A percentile compares a stretch with the other conserved stretches of the same genome.
Conservation (phyloP, 2,888 invertebrate species). For the Heliconius ethilla region DNA sequence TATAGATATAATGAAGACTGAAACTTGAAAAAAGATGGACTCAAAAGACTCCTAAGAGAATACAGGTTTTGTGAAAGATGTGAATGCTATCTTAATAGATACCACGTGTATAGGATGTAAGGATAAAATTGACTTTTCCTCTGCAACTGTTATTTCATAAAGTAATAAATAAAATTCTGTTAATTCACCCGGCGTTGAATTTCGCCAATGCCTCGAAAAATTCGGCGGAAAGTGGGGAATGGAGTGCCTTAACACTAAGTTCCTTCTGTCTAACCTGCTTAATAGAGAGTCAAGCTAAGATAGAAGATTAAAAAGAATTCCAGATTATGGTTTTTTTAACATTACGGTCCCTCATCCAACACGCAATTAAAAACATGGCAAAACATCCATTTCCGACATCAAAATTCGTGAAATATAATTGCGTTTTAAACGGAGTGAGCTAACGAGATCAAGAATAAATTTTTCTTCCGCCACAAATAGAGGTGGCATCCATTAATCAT, state of each 20-base stretch:
- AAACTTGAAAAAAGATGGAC: slow-evolving; percentile 1
- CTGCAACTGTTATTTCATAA: too few relatives aligned
- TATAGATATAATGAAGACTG: slow-evolving; percentile 23
- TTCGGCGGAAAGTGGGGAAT: too few relatives aligned
- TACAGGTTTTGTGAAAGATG: not conserved
- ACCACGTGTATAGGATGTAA: not conserved
- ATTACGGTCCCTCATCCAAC: not conserved
- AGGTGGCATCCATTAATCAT: slow-evolving; percentile 37
- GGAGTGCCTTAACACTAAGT: too few relatives aligned
- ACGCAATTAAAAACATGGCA: not conserved
- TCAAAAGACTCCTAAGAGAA: slow-evolving; percentile 13
- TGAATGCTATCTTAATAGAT: slow-evolving; percentile 2
- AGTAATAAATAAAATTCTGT: too few relatives aligned
- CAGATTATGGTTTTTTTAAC: not conserved
- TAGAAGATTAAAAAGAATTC: too few relatives aligned
- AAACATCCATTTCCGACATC: slow-evolving; percentile 6
- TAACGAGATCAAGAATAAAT: slow-evolving; percentile 41
- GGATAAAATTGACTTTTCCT: not conserved
- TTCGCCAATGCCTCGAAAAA: too few relatives aligned
- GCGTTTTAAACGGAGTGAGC: slow-evolving; percentile 29
- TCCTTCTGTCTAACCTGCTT: too few relatives aligned
- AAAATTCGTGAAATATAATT: slow-evolving; percentile 35
- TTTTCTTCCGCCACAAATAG: slow-evolving; percentile 36
- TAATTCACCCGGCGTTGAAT: too few relatives aligned
- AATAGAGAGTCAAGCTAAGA: too few relatives aligned